Base-by-base conservation (phyloP, 2,797 vertebrate genomes). In the Phrynocephalus forsythii region DNA sequence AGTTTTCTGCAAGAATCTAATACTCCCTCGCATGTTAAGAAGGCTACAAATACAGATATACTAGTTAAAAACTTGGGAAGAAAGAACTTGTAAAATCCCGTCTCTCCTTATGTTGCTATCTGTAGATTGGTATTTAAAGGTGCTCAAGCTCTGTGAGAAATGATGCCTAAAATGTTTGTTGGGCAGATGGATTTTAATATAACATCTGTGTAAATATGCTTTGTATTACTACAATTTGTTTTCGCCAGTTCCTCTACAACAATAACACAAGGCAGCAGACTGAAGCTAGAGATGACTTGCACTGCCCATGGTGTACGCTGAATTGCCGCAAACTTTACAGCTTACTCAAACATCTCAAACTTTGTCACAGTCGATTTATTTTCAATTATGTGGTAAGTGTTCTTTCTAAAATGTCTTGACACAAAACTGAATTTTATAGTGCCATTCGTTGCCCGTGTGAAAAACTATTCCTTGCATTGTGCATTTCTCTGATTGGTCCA, bases 271-370 rank as follows among this genome's bases (percentile, higher is more conserved):
- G 99, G 94, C 99, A 99, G 96, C 98, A 99, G 95, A 99, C 99
- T 0, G 99, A 99, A 96, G 99, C 99, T 6, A 97, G 99, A 75
- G 99, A 99, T 2, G 99, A 99, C 94, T 96, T 99, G 83, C 98
- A 99, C 95, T 99, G 99, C 93, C 99, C 99, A 0, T 99, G 99
- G 99, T 99, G 99, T 92, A 99, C 99, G 0, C 96, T 99, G 88
- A 99, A 99, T 96, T 99, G 99, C 94, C 97, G 98, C 90, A 99
- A 99, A 91, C 98, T 99, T 71, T 99, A 99, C 95, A 99, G 99
- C 94, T 97, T 99, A 93, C 98, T 99, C 72, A 99, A 99, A 92
- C 99, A 99, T 97, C 98, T 99, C 88, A 99, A 99, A 91, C 98
- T 99, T 84, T 99, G 98, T 93, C 99, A 99, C 94, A 99, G 98